phyloP scores from a whole-genome alignment of 1,140 invertebrate species.

The Sycophila sp. region DNA sequence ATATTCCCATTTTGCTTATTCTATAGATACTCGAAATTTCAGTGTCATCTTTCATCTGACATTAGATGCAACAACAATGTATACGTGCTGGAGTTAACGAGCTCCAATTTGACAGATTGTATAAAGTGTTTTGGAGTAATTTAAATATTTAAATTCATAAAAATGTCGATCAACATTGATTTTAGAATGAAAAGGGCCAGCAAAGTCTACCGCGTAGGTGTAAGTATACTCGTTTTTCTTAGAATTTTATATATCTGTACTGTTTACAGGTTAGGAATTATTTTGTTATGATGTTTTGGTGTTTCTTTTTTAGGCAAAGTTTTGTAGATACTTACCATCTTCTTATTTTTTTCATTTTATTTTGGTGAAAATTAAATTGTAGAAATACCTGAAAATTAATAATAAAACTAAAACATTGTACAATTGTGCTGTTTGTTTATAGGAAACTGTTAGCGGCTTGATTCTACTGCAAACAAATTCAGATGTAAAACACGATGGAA shows the following conservation, averaged over 20 bases:
- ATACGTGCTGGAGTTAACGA: too few species aligned
- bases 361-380: not conserved
- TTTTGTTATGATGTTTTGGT: too few species aligned
- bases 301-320: too few species aligned
- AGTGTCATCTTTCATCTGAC: too few species aligned
- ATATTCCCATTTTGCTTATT: too few species aligned
- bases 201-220: slow-evolving; percentile 86
- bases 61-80: too few species aligned
- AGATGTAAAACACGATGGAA: slow-evolving; percentile 92
- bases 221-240: slow-evolving; percentile 61
- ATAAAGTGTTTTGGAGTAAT: not conserved
- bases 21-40: too few species aligned
- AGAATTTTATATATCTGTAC: slow-evolving; percentile 23
- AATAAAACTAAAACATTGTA: not conserved
- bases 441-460: slow-evolving; percentile 86
- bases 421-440: slow-evolving; percentile 44
- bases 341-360: not conserved
- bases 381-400: not conserved
- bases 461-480: slow-evolving; percentile 80
- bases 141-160: slow-evolving; percentile 12
- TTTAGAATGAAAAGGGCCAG: slow-evolving; percentile 82
- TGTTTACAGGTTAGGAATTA: too few species aligned
- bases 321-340: not conserved
- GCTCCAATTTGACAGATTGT: not conserved
- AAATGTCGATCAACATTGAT: slow-evolving; percentile 76